Evolutionary conservation across 2,797 vertebrate genomes (phyloP).

Genomic region (Nannoperca australis): DNA sequence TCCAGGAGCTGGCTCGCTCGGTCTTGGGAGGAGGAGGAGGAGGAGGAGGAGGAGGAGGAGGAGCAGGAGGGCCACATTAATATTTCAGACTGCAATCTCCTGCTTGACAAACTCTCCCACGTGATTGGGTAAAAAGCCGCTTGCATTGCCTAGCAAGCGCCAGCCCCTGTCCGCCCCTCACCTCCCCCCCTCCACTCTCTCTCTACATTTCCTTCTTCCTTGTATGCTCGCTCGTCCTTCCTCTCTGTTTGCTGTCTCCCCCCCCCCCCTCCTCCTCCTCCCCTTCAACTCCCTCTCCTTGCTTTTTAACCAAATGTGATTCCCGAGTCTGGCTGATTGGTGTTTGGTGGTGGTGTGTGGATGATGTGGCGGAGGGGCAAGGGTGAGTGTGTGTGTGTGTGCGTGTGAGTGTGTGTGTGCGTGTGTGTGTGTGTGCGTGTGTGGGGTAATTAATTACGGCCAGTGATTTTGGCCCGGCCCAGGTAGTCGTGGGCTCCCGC

Average conservation of each 20-base stretch:
- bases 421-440: too few relatives aligned
- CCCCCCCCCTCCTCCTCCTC: slow-evolving; percentile 30
- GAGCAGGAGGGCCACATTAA: slow-evolving; percentile 82
- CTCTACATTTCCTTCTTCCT: slow-evolving; percentile 52
- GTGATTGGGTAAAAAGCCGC: slow-evolving; percentile 84
- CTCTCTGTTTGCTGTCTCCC: slow-evolving; percentile 30
- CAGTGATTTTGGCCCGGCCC: slow-evolving; percentile 77
- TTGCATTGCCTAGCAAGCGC: slow-evolving; percentile 70
- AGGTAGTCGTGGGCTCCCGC: slow-evolving; percentile 64
- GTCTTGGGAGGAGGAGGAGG: slow-evolving; percentile 49
- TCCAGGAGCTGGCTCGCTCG: slow-evolving; percentile 85
- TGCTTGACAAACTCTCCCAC: slow-evolving; percentile 90
- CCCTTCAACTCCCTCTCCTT: slow-evolving; percentile 41
- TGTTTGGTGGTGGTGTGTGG: slow-evolving; percentile 19
- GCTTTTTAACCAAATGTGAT: slow-evolving; percentile 81
- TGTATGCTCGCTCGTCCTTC: background rate
- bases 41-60: slow-evolving; percentile 49
- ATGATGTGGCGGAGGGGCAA: background rate
- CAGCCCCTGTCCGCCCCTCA: slow-evolving; percentile 10
- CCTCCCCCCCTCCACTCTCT: slow-evolving; percentile 5
- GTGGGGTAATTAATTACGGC: slow-evolving; percentile 84
- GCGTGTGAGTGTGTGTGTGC: background rate
- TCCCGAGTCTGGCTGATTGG: slow-evolving; percentile 41
- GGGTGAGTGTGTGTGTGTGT: background rate
- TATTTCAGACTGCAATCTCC: slow-evolving; percentile 91